These are phyloP conservation scores for Aplodontia rufa DNA, from an alignment of 2,113 vertebrate genomes.

Conservation along the genomic window DNA sequence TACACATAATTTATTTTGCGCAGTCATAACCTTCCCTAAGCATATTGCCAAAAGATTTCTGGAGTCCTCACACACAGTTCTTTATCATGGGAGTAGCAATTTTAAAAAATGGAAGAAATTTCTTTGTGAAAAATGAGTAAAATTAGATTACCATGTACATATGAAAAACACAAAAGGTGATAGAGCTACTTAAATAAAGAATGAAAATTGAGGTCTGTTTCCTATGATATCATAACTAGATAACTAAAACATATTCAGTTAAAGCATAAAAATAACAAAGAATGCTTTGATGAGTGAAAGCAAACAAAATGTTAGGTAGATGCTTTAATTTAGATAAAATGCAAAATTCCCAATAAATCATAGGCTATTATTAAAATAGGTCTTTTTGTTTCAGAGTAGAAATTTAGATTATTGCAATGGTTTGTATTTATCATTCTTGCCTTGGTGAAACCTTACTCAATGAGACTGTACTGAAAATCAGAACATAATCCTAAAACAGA, in stretches of 20 bases:
- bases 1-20: background rate
- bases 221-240: background rate
- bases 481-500: conserved; percentile 22
- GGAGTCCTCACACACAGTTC: background rate
- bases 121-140: conserved; percentile 1
- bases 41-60: background rate
- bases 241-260: background rate
- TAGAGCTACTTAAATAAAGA: background rate
- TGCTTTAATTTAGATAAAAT: conserved; percentile 47
- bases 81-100: background rate
- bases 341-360: background rate
- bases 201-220: background rate
- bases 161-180: background rate
- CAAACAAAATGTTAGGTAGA: background rate
- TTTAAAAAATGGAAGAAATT: background rate
- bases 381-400: background rate
- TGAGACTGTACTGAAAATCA: background rate
- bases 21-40: background rate
- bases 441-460: background rate
- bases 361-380: background rate
- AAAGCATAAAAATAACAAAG: background rate
- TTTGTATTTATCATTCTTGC: conserved; percentile 1
- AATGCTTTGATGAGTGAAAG: conserved; percentile 23
- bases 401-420: background rate
- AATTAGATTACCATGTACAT: background rate